Evolutionary conservation across 2,888 invertebrate genomes (phyloP).

Genomic region (Choreutis nemorana): DNA sequence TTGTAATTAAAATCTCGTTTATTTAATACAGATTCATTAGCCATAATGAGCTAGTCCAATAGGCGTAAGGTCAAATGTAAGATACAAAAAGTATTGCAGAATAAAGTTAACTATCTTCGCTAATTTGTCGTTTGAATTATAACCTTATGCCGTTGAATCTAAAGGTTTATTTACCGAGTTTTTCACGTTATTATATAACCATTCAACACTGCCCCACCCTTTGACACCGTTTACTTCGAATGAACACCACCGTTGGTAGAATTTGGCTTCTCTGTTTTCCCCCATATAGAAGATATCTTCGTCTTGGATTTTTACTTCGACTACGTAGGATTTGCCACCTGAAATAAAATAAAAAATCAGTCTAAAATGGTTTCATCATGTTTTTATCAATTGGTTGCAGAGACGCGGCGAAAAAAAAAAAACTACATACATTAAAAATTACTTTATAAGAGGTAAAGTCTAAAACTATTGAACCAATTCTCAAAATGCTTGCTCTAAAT

Average conservation of each 20-base stretch:
- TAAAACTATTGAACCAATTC: no score
- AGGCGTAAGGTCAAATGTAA: no score
- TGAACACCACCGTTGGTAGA: slow-evolving; percentile 66
- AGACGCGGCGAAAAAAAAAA: not conserved
- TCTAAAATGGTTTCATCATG: not conserved
- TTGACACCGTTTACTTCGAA: slow-evolving; percentile 68
- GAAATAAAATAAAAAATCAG: slow-evolving; percentile 12
- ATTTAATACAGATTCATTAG: no score
- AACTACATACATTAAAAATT: slow-evolving; percentile 4
- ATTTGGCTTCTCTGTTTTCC: slow-evolving; percentile 63
- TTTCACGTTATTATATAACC: slow-evolving; percentile 69
- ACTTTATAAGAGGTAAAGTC: no score
- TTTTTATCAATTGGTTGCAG: not conserved
- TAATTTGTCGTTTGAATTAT: slow-evolving; percentile 14
- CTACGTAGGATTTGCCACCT: slow-evolving; percentile 57
- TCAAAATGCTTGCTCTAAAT: no score
- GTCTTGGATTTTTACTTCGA: slow-evolving; percentile 61
- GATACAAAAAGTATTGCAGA: slow-evolving; percentile 48
- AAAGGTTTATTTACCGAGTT: not conserved
- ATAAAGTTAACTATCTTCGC: slow-evolving; percentile 44
- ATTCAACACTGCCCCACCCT: slow-evolving; percentile 72
- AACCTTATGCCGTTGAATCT: not conserved
- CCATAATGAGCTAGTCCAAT: no score
- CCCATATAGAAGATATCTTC: slow-evolving; percentile 67
- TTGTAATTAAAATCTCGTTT: no score